A percentile compares a stretch with the other conserved stretches of the same genome.
Conservation (phyloP, 1,140 invertebrate genomes). For the Sesamia nonagrioides region DNA sequence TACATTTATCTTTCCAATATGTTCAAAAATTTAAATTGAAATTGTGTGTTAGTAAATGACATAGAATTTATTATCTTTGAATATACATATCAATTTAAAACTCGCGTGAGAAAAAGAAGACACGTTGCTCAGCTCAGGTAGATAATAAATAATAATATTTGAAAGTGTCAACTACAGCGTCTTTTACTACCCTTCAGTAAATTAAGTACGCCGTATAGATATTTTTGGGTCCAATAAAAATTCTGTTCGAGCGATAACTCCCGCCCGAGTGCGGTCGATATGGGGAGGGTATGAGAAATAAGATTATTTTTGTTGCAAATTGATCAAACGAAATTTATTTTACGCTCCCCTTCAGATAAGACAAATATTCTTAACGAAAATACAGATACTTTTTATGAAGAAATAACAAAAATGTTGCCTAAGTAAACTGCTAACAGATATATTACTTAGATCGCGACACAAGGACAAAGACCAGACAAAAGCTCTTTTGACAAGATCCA, state of each 20-base stretch:
- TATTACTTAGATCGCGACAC: slow-evolving; percentile 2
- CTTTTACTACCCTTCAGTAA: slow-evolving; percentile 43
- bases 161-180: slow-evolving; percentile 1
- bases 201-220: slow-evolving; percentile 45
- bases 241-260: slow-evolving; percentile 45
- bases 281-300: slow-evolving; percentile 45
- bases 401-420: slow-evolving; percentile 28
- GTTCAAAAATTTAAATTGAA: slow-evolving; percentile 1
- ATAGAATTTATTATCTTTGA: neutral
- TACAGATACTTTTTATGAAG: slow-evolving; percentile 43
- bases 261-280: slow-evolving; percentile 46
- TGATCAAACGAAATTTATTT: slow-evolving; percentile 53
- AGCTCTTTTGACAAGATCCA: slow-evolving; percentile 11
- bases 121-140: slow-evolving; percentile 4
- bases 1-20: neutral
- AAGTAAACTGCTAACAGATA: slow-evolving; percentile 20
- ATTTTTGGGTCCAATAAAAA: slow-evolving; percentile 50
- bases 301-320: slow-evolving; percentile 52
- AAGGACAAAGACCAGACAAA: neutral
- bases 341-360: slow-evolving; percentile 39
- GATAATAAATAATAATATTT: slow-evolving; percentile 15
- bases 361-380: slow-evolving; percentile 43
- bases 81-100: neutral
- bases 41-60: neutral
- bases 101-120: neutral